Evolutionary conservation across 2,797 vertebrate genomes (phyloP).

Genomic region (Fringilla coelebs): DNA sequence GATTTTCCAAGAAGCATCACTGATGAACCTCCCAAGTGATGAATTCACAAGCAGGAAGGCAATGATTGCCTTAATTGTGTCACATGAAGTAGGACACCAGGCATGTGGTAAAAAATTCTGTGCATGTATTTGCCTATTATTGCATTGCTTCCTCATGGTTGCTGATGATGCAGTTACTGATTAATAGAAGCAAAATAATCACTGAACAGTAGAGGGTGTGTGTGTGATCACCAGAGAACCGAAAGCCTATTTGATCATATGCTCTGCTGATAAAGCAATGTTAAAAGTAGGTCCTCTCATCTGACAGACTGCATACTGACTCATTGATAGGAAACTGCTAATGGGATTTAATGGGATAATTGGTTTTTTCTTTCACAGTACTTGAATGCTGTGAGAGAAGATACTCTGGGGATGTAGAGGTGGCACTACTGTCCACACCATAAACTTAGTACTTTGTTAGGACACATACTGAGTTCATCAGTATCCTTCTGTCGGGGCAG

Average conservation of each 20-base stretch:
- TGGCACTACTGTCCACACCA: neutral
- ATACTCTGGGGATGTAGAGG: neutral
- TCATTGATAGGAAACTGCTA: neutral
- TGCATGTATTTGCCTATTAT: neutral
- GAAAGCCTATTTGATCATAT: neutral
- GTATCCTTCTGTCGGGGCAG: neutral
- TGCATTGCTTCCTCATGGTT: neutral
- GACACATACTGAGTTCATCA: neutral
- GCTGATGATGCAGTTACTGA: neutral
- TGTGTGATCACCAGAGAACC: neutral
- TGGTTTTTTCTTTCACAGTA: neutral
- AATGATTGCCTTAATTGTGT: slow-evolving; percentile 50
- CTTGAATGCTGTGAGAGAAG: neutral
- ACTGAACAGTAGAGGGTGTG: neutral
- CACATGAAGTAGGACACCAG: slow-evolving; percentile 82
- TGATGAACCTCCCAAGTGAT: slow-evolving; percentile 63
- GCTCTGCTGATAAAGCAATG: neutral
- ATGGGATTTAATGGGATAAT: neutral
- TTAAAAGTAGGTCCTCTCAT: neutral
- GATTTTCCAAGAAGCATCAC: slow-evolving; percentile 65
- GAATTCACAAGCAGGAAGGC: slow-evolving; percentile 43
- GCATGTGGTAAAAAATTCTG: slow-evolving; percentile 75
- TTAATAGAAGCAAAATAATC: neutral
- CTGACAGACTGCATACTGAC: neutral
- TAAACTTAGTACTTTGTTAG: neutral